Evolutionary conservation across 2,113 vertebrate species (phyloP), one percentile per base, ranked within the genome.

Genomic region (Nesoenas mayeri): DNA sequence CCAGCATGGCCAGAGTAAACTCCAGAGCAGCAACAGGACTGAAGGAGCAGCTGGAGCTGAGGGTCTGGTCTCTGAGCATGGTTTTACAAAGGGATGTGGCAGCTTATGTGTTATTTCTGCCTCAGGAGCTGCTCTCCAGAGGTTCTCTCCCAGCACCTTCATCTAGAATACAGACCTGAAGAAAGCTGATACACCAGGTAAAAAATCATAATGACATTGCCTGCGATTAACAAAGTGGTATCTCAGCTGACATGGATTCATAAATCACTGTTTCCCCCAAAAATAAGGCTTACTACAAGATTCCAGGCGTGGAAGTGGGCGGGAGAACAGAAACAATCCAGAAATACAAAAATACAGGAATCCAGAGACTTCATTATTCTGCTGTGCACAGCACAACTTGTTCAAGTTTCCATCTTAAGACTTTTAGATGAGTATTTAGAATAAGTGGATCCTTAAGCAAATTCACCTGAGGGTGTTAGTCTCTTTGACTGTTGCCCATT

Each of bases 1-100:
- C 28, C 58, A 73, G 3, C 14, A 21, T 16, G 54, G 44, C 22
- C 51, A 74, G 40, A 56, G 10, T 6, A 77, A 67, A 12, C 18
- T 20, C 9, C 19, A 60, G 8, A 74, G 20, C 0, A 0, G 25
- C 60, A 19, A 56, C 1, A 1, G 38, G 12, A 54, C 25, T 34
- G 50, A 83, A 40, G 50, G 15, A 91, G 2, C 60, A 72, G n/a
- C 44, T 67, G 44, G 34, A 74, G 28, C 5, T 7, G 5, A 66
- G 32, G 21, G 9, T 47, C 74, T 66, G 36, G 11, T 40, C 36
- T 62, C 32, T 15, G 2, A 34, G 15, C 10, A 38, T 10, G 32
- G 56, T 40, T 87, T 92, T 83, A 22, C 61, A 79, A 56, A 74
- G n/a, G 13, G 47, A 50, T 56, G 22, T 29, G 60, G 31, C 36